Evolutionary conservation across 2,888 invertebrate species (phyloP).

Genomic region (Drosophila infuscata): DNA sequence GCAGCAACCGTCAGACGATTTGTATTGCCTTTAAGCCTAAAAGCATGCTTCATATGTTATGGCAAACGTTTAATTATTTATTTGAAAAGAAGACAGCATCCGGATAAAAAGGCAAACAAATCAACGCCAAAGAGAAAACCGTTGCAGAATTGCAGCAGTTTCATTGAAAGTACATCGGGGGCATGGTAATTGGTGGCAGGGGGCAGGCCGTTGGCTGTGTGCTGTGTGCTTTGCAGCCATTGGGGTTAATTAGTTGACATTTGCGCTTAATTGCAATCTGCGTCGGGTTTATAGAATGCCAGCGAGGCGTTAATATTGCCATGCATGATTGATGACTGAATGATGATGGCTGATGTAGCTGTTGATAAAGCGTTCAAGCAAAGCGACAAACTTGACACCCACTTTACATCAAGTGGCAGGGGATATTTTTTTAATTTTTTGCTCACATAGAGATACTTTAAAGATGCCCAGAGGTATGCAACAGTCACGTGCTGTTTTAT

Average conservation of each 20-base stretch:
- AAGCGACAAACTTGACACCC: conserved; percentile 77
- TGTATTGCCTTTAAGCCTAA: conserved; percentile 73
- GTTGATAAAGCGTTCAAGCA: conserved; percentile 53
- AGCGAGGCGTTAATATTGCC: conserved; percentile 64
- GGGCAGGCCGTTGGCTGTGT: too few relatives aligned
- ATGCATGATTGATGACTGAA: conserved; percentile 72
- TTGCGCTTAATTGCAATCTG: conserved; percentile 82
- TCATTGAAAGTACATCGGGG: conserved; percentile 38
- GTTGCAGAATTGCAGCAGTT: conserved; percentile 46
- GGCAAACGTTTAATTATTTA: conserved; percentile 83
- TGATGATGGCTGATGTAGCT: conserved; percentile 31
- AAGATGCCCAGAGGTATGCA: background rate
- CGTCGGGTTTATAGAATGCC: conserved; percentile 40
- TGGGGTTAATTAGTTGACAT: conserved; percentile 83
- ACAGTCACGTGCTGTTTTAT: background rate
- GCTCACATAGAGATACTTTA: background rate
- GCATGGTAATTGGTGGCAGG: background rate
- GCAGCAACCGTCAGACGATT: conserved; percentile 48
- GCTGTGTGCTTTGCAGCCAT: conserved; percentile 36
- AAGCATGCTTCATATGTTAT: conserved; percentile 81
- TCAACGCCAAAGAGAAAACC: conserved; percentile 21
- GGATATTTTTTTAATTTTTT: background rate
- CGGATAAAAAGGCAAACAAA: conserved; percentile 21
- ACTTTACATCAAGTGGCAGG: conserved; percentile 33
- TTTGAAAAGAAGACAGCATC: conserved; percentile 68